These are phyloP conservation scores for Parnassius apollo DNA, from an alignment of 2,888 invertebrate species.

Conservation along the genomic window DNA sequence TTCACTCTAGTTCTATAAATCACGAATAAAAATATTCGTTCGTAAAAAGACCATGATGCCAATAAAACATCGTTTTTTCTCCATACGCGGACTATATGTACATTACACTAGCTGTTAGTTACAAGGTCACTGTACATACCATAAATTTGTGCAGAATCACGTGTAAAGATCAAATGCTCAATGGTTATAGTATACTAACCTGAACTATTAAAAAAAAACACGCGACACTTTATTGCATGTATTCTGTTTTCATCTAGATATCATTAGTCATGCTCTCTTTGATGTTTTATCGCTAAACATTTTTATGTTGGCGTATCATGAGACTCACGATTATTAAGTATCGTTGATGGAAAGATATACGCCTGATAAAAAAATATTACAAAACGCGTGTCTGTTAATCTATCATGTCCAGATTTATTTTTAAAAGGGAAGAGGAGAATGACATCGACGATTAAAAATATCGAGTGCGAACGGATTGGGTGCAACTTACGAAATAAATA, in stretches of 20 bases:
- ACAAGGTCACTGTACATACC: too few species aligned
- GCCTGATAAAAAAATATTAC: slow-evolving; percentile 44
- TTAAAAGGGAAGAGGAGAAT: slow-evolving; percentile 14
- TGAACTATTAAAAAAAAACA: slow-evolving; percentile 58
- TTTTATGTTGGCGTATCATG: slow-evolving; percentile 63
- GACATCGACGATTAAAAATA: slow-evolving; percentile 32
- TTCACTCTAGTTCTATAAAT: too few species aligned
- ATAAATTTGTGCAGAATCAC: slow-evolving; percentile 6
- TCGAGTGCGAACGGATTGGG: slow-evolving; percentile 17
- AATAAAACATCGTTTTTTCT: too few species aligned
- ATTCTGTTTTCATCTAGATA: slow-evolving; percentile 72
- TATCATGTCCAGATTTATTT: slow-evolving; percentile 34
- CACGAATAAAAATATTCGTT: too few species aligned
- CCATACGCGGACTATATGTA: too few species aligned
- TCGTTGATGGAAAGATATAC: slow-evolving; percentile 52
- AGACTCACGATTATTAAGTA: slow-evolving; percentile 52
- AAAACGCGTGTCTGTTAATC: slow-evolving; percentile 35
- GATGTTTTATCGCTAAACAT: slow-evolving; percentile 70
- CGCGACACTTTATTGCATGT: slow-evolving; percentile 71
- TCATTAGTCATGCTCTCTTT: slow-evolving; percentile 70
- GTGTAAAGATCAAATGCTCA: slow-evolving; percentile 26
- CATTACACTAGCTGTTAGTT: too few species aligned
- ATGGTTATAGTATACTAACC: slow-evolving; percentile 33
- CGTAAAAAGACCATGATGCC: too few species aligned
- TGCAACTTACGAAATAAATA: slow-evolving; percentile 4